A percentile compares a stretch with the other conserved stretches of the same genome.
These are phyloP conservation scores for Oophaga pumilio DNA, from an alignment of 2,113 vertebrate genomes.

Conservation along the genomic window DNA sequence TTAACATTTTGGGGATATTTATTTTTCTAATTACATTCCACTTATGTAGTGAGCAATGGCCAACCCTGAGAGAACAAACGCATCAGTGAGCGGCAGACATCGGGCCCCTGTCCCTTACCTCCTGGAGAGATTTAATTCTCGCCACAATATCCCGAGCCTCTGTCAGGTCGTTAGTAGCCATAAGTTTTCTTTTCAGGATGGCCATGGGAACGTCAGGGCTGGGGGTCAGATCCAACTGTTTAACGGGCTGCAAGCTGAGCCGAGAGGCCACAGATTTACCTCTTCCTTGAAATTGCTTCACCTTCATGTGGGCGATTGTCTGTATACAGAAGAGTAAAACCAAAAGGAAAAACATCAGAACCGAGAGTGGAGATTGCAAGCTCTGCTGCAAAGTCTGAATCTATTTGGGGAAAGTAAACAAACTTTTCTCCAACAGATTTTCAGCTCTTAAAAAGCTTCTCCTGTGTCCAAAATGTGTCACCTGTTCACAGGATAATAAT, in stretches of 20 bases:
- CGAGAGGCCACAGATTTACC: conserved; percentile 63
- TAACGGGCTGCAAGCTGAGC: conserved; percentile 72
- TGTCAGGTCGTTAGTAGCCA: conserved; percentile 79
- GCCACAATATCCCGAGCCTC: conserved; percentile 68
- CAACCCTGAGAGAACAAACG: too few species aligned
- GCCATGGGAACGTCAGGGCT: conserved; percentile 89
- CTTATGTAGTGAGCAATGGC: too few species aligned
- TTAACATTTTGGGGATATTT: too few species aligned
- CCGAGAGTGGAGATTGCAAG: not conserved
- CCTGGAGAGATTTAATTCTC: conserved; percentile 78
- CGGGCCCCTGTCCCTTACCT: conserved; percentile 70
- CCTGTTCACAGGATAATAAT: too few species aligned
- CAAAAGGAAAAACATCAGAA: not conserved
- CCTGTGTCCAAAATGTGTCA: too few species aligned
- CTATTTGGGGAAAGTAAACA: too few species aligned
- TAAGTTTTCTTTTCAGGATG: conserved; percentile 90
- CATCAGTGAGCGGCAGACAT: too few species aligned
- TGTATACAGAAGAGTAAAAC: conserved; percentile 60
- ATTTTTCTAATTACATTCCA: too few species aligned
- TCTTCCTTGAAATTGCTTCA: conserved; percentile 86
- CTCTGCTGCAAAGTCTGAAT: not conserved
- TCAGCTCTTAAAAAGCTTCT: too few species aligned
- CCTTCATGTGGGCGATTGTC: conserved; percentile 89
- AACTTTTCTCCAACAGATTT: too few species aligned
- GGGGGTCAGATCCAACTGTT: conserved; percentile 78